Evolutionary conservation across 1,140 invertebrate species (phyloP).

Genomic region (Rhagoletis zephyria): DNA sequence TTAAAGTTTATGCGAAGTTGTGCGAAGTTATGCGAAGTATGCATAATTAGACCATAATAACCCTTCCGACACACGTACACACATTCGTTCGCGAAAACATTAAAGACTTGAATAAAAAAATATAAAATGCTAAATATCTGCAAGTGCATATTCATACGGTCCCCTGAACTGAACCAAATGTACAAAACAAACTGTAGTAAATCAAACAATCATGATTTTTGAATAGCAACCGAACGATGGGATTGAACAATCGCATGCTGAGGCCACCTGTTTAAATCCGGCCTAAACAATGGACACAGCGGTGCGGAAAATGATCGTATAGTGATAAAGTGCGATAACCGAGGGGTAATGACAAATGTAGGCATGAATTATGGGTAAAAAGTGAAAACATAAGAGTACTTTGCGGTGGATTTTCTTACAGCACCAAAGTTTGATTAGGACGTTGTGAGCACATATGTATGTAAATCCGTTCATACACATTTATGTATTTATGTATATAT

Average conservation of each 20-base stretch:
- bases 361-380: slow-evolving; percentile 13
- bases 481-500: no score
- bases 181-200: no score
- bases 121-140: background rate
- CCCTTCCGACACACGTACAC: no score
- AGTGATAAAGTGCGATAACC: slow-evolving; percentile 8
- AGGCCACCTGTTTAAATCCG: slow-evolving; percentile 57
- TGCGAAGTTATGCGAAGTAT: no score
- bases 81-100: no score
- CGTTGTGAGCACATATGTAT: no score
- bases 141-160: background rate
- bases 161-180: background rate
- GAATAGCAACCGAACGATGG: background rate
- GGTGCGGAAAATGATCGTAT: slow-evolving; percentile 56
- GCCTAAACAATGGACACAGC: slow-evolving; percentile 54
- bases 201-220: background rate
- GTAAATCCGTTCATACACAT: no score
- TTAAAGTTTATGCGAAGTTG: no score
- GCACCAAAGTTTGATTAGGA: no score
- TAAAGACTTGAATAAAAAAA: no score
- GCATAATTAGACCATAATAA: no score
- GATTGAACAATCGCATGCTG: slow-evolving; percentile 53
- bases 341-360: background rate
- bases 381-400: background rate
- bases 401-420: no score